These are phyloP conservation scores for Pemphredon lugubris DNA, from an alignment of 2,888 invertebrate species.

Conservation along the genomic window DNA sequence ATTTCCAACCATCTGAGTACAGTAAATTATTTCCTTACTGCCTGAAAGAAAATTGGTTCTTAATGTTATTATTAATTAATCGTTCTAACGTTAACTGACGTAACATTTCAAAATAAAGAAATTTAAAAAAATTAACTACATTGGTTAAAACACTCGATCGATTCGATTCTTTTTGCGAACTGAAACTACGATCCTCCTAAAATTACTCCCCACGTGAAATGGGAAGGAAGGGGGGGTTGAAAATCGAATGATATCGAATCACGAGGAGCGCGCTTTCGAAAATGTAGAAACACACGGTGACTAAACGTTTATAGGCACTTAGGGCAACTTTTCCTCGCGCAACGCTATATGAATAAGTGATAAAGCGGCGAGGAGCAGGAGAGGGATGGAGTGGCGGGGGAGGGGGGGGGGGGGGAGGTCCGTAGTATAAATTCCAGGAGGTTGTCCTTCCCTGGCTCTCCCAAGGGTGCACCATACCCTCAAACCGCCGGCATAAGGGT, in stretches of 20 bases:
- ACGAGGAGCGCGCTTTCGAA: constrained; percentile 31
- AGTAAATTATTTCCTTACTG: too few relatives aligned
- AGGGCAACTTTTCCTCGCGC: constrained; percentile 77
- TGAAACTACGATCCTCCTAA: too few relatives aligned
- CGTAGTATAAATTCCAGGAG: constrained; percentile 78
- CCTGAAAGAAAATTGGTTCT: too few relatives aligned
- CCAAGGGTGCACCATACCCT: constrained; percentile 71
- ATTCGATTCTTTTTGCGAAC: too few relatives aligned
- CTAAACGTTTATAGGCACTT: constrained; percentile 80
- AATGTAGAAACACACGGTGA: constrained; percentile 66
- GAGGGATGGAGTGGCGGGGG: constrained; percentile 51
- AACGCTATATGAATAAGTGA: constrained; percentile 80
- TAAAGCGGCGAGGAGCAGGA: constrained; percentile 67
- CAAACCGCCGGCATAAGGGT: constrained; percentile 72
- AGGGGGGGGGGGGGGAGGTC: constrained; percentile 61
- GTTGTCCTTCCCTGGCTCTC: constrained; percentile 74
- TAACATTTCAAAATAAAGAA: too few relatives aligned
- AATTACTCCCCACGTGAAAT: too few relatives aligned
- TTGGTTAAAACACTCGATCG: too few relatives aligned
- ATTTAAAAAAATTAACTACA: too few relatives aligned
- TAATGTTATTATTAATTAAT: too few relatives aligned
- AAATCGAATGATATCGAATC: constrained; percentile 61
- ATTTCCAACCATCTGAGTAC: too few relatives aligned
- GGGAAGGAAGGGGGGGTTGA: neutral
- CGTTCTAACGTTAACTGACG: too few relatives aligned